Evolutionary conservation across 2,797 vertebrate genomes (phyloP).

Genomic region (Borostomias antarcticus): DNA sequence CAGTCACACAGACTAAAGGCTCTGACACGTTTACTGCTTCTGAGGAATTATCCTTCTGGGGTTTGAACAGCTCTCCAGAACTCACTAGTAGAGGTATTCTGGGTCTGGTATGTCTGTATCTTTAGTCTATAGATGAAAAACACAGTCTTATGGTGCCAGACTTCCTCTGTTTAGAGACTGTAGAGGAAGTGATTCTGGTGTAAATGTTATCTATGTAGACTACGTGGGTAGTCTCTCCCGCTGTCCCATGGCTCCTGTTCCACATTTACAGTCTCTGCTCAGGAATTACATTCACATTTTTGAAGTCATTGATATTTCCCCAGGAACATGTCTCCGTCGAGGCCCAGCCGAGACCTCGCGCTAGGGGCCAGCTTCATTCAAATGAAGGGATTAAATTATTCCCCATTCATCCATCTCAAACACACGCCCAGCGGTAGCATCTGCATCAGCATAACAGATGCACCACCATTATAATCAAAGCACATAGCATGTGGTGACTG

Average conservation of each 20-base stretch:
- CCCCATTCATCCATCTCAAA: neutral
- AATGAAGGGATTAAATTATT: constrained; percentile 6
- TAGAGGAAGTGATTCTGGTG: too few species aligned
- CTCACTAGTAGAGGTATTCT: neutral
- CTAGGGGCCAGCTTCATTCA: neutral
- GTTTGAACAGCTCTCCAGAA: constrained; percentile 47
- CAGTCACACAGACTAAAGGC: constrained; percentile 44
- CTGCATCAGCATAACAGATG: neutral
- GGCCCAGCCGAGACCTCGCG: neutral
- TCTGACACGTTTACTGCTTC: constrained; percentile 26
- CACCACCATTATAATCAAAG: neutral
- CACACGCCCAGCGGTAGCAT: neutral
- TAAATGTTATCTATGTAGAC: neutral
- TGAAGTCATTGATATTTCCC: constrained; percentile 1
- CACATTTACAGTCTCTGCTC: neutral
- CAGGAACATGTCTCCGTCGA: neutral
- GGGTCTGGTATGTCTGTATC: too few species aligned
- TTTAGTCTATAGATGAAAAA: too few species aligned
- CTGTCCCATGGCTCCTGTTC: neutral
- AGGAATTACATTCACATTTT: neutral
- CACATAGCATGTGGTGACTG: neutral
- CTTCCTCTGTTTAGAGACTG: too few species aligned
- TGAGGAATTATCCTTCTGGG: constrained; percentile 36
- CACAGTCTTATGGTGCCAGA: too few species aligned
- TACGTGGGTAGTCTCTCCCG: neutral